Evolutionary conservation across 2,797 vertebrate genomes (phyloP), one percentile per base, ranked within the genome.

Genomic region (Thunnus albacares): DNA sequence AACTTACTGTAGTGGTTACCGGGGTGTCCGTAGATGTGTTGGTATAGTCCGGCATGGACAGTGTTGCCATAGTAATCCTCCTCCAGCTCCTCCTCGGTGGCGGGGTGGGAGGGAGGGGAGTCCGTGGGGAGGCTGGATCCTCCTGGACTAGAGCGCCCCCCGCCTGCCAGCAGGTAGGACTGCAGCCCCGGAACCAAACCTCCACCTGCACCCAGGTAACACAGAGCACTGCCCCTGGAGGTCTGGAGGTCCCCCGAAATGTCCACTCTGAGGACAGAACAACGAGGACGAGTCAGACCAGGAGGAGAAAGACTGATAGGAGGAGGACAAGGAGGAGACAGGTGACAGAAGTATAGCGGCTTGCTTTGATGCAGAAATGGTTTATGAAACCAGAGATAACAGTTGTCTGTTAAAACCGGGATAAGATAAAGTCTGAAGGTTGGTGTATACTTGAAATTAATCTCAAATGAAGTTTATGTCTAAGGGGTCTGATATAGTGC

Each of bases 121-220:
- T 99, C 98, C 0, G 97, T 98, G 79, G 97, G 98, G 57, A 98
- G 95, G 87, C 97, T 99, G 93, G 97, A 98, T 78, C 96, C 96
- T 0, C 97, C 96, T 0, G 98, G 98, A 88, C 98, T 99, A 43
- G 97, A 97, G 88, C 97, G 96, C 57, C 97, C 98, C 49, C 96
- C 96, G 64, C 95, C 95, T 1, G 95, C 85, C 84, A 97, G 95
- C 85, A 96, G 95, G 57, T 96, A 96, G 77, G 97, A 96, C 90
- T 98, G 97, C 86, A 97, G 91, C 22, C 95, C 94, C 1, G 97
- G 95, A 68, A 98, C 87, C 85, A 98, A 90, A 35, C 96, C 94
- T 22, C 96, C 93, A 85, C 89, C 71, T 86, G 96, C 74, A 6
- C 92, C 89, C 38, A 95, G 90, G 89, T 94, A 96, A 81, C 95